These are phyloP conservation scores for Diogma glabrata DNA, from an alignment of 2,888 invertebrate genomes.

Conservation along the genomic window DNA sequence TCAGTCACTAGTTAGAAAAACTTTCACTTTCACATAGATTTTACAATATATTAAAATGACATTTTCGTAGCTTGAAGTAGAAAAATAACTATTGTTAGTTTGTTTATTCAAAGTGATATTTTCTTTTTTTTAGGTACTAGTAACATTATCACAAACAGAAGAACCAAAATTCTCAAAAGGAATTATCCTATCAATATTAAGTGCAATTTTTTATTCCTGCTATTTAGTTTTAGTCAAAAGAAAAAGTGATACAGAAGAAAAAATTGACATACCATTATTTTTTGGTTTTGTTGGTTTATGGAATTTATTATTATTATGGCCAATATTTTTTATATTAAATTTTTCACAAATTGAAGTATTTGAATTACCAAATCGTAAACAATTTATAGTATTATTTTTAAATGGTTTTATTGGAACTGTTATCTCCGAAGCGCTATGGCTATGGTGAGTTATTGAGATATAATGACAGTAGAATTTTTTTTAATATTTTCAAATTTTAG, in stretches of 20 bases:
- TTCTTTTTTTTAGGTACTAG: slow-evolving; percentile 47
- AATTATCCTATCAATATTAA: slow-evolving; percentile 67
- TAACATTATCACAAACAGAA: slow-evolving; percentile 63
- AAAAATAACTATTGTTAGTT: too few relatives aligned
- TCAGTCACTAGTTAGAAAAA: too few relatives aligned
- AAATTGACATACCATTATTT: slow-evolving; percentile 88
- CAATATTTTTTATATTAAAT: slow-evolving; percentile 76
- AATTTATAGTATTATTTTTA: slow-evolving; percentile 66
- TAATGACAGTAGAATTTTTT: background rate
- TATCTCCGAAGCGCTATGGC: slow-evolving; percentile 82
- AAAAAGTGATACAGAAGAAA: slow-evolving; percentile 83
- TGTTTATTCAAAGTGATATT: slow-evolving; percentile 12
- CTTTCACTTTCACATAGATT: too few relatives aligned
- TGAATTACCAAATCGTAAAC: slow-evolving; percentile 70
- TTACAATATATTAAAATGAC: too few relatives aligned
- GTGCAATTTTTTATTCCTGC: slow-evolving; percentile 80
- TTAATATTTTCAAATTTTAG: slow-evolving; percentile 38
- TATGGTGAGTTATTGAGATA: slow-evolving; percentile 49
- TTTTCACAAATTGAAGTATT: slow-evolving; percentile 71
- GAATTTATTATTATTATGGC: slow-evolving; percentile 80
- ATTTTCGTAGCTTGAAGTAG: too few relatives aligned
- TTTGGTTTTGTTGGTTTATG: slow-evolving; percentile 93
- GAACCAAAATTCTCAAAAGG: slow-evolving; percentile 63
- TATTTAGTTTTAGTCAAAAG: slow-evolving; percentile 80
- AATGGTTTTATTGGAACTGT: slow-evolving; percentile 88